Base-by-base conservation (phyloP, 2,888 invertebrate genomes). In the Lepetodrilus schrolli region DNA sequence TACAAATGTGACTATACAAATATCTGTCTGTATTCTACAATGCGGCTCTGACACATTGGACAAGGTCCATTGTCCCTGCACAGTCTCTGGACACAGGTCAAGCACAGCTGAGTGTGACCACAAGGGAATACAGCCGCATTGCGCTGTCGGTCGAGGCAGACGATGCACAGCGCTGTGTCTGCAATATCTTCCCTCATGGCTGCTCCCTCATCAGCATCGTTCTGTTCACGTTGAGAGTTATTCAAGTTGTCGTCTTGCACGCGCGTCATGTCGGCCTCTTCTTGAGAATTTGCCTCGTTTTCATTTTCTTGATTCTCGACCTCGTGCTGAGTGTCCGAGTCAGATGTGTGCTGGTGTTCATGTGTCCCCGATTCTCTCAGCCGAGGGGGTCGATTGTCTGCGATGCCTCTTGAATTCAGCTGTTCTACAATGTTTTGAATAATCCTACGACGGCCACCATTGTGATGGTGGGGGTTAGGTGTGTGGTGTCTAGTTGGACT, bases 251-350 rank as follows among this genome's bases (percentile, higher is more conserved):
- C 77, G 58, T 66, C 72, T 26, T 74, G 74, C 21, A 76, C 51
- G 17, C 77, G 66, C 30, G 76, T 78, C 38, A 74, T 76, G 50
- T 79, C 78, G n/a, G 81, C 80, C 66, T 81, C 81, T 38, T 79
- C 80, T 17, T 75, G 65, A 47, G 71, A 72, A 38, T 80, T 80
- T 65, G 77, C 80, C 72, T 80, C 80, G 72, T 79, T 79, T 75
- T 80, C 82, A 76, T 80, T 80, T 17, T 79, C 78, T 34, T 74
- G 66, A 50, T 79, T 80, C 65, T 79, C 80, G n/a, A 66, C 69
- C 66, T 78, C 77, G 34, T 73, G 73, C 30, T 72, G 66, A 38
- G 72, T 77, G 26, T 72, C 72, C 20, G 20, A 17, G 13, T 66
- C 43, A 1, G 43, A n/a, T 4, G 26, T 10, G n/a, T 5, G 26